A percentile compares a stretch with the other conserved stretches of the same genome.
phyloP scores from a whole-genome alignment of 2,888 invertebrate genomes.

The Drosophila gaucha region DNA sequence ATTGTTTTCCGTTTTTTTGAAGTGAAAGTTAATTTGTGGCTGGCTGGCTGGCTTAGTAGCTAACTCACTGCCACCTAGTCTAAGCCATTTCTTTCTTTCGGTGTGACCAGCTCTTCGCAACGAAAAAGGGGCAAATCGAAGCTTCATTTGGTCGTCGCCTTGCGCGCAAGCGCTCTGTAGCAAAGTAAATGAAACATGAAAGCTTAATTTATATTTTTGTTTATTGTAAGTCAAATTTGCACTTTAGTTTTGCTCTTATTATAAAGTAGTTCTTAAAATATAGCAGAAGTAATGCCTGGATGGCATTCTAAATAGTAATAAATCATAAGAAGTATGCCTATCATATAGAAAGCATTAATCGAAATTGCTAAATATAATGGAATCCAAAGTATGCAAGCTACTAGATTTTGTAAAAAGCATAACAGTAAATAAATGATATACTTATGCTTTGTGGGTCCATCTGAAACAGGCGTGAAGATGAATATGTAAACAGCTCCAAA shows the following conservation, averaged over 20 bases:
- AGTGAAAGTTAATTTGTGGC: slow-evolving; percentile 59
- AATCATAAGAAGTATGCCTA: slow-evolving; percentile 49
- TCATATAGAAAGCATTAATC: slow-evolving; percentile 42
- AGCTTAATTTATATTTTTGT: background rate
- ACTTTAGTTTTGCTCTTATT: slow-evolving; percentile 1
- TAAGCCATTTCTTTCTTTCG: slow-evolving; percentile 37
- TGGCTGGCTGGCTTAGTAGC: slow-evolving; percentile 16
- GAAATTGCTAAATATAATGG: slow-evolving; percentile 30
- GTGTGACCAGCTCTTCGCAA: slow-evolving; percentile 44
- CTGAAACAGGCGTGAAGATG: slow-evolving; percentile 60
- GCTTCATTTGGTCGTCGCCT: slow-evolving; percentile 1
- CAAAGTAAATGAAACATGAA: background rate
- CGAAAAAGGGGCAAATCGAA: slow-evolving; percentile 17
- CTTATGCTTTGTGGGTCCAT: slow-evolving; percentile 61
- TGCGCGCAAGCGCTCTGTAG: slow-evolving; percentile 6
- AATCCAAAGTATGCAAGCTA: slow-evolving; percentile 37
- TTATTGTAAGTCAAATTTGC: background rate
- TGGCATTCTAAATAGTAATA: slow-evolving; percentile 57
- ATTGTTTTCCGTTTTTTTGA: slow-evolving; percentile 26
- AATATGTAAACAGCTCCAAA: slow-evolving; percentile 64
- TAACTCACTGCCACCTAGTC: slow-evolving; percentile 56
- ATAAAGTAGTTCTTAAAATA: slow-evolving; percentile 18
- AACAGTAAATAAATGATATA: slow-evolving; percentile 53
- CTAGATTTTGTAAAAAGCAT: slow-evolving; percentile 46
- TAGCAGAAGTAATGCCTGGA: slow-evolving; percentile 48